Percentiles rank a stretch among this genome's conserved stretches.
Evolutionary conservation across 2,888 invertebrate genomes (phyloP).

Genomic region (Campoletis raptor): DNA sequence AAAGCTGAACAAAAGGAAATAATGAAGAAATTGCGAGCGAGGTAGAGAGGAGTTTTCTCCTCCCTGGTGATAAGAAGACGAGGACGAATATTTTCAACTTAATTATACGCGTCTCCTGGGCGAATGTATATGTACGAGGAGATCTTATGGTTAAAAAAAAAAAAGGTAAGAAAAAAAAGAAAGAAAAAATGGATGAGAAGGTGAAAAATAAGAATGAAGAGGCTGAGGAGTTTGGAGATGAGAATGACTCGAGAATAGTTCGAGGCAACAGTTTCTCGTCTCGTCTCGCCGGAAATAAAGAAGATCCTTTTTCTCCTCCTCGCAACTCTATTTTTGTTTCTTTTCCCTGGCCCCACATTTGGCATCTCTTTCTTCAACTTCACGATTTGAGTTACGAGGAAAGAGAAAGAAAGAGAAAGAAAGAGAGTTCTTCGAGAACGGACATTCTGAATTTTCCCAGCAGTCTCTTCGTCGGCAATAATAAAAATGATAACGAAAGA

Average conservation of each 20-base stretch:
- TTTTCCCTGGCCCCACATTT: slow-evolving; percentile 27
- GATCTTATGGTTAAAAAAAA: slow-evolving; percentile 1
- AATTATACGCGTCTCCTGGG: slow-evolving; percentile 74
- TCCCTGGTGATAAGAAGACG: slow-evolving; percentile 72
- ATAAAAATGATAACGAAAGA: slow-evolving; percentile 75
- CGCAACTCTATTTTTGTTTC: slow-evolving; percentile 11
- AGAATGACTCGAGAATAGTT: slow-evolving; percentile 54
- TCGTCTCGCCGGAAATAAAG: slow-evolving; percentile 65
- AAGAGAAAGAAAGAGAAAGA: slow-evolving; percentile 7
- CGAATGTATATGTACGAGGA: slow-evolving; percentile 28
- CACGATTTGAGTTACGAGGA: slow-evolving; percentile 62
- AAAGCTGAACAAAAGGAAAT: slow-evolving; percentile 52
- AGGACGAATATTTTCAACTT: slow-evolving; percentile 80
- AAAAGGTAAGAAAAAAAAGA: slow-evolving; percentile 10
- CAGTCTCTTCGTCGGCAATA: slow-evolving; percentile 66
- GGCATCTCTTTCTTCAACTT: slow-evolving; percentile 33
- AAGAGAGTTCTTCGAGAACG: slow-evolving; percentile 61
- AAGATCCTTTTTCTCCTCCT: slow-evolving; percentile 29
- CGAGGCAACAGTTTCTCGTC: slow-evolving; percentile 50
- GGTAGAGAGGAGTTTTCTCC: slow-evolving; percentile 19
- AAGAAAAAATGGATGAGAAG: slow-evolving; percentile 36
- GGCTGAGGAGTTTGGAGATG: slow-evolving; percentile 46
- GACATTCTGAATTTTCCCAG: slow-evolving; percentile 71
- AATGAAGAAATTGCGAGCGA: slow-evolving; percentile 50
- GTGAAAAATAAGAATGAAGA: slow-evolving; percentile 26